Evolutionary conservation across 35 echinoderm and acorn worm species (phyloP).

Genomic region (Ophiothrix spiculata): DNA sequence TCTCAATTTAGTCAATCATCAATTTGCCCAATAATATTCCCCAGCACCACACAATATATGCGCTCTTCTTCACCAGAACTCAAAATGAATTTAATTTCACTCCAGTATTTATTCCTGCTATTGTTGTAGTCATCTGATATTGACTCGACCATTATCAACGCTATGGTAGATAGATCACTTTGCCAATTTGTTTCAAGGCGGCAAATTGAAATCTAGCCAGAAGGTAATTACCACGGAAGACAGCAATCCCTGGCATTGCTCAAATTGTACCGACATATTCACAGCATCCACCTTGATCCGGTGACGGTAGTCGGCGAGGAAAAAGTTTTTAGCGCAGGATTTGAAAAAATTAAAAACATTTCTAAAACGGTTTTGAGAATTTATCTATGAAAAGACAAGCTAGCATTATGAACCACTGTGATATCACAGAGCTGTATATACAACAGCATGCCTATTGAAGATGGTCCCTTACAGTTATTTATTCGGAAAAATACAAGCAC

Average conservation of each 20-base stretch:
- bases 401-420: background rate
- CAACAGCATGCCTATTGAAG: background rate
- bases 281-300: background rate
- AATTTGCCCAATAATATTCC: background rate
- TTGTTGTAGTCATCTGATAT: background rate
- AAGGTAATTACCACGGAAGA: background rate
- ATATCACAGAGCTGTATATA: background rate
- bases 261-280: background rate
- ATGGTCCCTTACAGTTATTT: constrained; percentile 1
- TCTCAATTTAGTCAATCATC: background rate
- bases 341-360: background rate
- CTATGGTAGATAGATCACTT: background rate
- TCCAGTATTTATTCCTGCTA: background rate
- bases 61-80: background rate
- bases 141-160: background rate
- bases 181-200: background rate
- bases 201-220: background rate
- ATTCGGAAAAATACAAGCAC: constrained; percentile 13
- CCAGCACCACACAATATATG: background rate
- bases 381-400: background rate
- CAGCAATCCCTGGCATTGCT: too few species aligned
- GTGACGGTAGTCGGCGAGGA: background rate
- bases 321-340: too few species aligned
- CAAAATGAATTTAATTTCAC: background rate
- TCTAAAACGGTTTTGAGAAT: background rate